Evolutionary conservation across 2,888 invertebrate genomes (phyloP).

Genomic region (Stenodema calcarata): DNA sequence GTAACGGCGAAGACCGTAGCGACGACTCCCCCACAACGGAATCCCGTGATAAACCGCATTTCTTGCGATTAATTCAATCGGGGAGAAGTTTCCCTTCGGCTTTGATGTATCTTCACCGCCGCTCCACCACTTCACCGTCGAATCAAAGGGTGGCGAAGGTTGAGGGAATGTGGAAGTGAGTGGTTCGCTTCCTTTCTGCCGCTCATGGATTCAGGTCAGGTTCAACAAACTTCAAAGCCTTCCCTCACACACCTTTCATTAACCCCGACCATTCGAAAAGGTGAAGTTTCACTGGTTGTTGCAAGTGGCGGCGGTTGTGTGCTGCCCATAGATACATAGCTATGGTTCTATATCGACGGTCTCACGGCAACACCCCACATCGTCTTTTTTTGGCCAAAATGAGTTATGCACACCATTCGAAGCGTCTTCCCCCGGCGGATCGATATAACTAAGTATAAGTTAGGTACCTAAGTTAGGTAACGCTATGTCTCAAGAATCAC

Average conservation of each 20-base stretch:
- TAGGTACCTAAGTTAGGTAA: too few species aligned
- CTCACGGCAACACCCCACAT: too few species aligned
- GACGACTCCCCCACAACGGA: too few species aligned
- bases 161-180: background rate
- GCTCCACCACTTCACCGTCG: background rate
- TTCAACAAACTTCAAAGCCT: background rate
- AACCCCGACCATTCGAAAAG: background rate
- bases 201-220: background rate
- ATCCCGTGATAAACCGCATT: background rate
- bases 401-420: too few species aligned
- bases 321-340: background rate
- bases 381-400: too few species aligned
- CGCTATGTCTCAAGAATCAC: too few species aligned
- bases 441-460: too few species aligned
- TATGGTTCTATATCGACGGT: too few species aligned
- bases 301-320: too few species aligned
- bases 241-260: background rate
- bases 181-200: background rate
- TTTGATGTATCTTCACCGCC: background rate
- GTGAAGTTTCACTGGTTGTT: background rate
- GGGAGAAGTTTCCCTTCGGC: background rate
- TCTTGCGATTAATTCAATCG: background rate
- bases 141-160: background rate
- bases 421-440: too few species aligned
- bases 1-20: too few species aligned